Evolutionary conservation across 2,888 invertebrate genomes (phyloP).

Genomic region (Anodontia alba): DNA sequence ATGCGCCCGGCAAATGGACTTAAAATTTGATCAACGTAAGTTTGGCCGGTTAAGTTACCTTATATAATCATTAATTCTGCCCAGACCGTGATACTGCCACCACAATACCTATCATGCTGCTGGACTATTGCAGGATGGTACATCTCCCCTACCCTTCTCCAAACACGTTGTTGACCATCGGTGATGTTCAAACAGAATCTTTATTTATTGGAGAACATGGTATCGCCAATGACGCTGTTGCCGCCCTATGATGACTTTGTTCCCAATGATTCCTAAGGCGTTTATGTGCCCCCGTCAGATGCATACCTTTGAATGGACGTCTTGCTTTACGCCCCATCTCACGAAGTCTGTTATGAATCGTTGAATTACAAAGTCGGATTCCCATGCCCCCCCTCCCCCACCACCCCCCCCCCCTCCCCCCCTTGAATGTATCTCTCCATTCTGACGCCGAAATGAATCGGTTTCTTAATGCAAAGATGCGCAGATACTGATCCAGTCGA

Average conservation of each 20-base stretch:
- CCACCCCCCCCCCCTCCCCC: too few relatives aligned
- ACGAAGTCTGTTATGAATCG: not conserved
- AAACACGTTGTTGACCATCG: not conserved
- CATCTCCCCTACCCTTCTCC: not conserved
- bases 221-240: not conserved
- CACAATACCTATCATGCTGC: not conserved
- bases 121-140: not conserved
- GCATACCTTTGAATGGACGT: not conserved
- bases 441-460: too few relatives aligned
- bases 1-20: too few relatives aligned
- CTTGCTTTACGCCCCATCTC: not conserved
- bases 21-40: too few relatives aligned
- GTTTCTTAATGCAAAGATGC: too few relatives aligned
- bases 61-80: not conserved
- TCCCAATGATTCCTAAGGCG: not conserved
- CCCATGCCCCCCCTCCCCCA: too few relatives aligned
- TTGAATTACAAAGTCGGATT: too few relatives aligned
- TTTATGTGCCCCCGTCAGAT: not conserved
- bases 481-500: too few relatives aligned
- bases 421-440: too few relatives aligned
- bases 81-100: not conserved
- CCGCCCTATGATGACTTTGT: not conserved
- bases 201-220: not conserved
- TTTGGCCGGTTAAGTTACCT: too few relatives aligned
- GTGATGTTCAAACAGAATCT: not conserved